These are phyloP conservation scores for Fragum fragum DNA, from an alignment of 2,888 invertebrate genomes.

Conservation along the genomic window DNA sequence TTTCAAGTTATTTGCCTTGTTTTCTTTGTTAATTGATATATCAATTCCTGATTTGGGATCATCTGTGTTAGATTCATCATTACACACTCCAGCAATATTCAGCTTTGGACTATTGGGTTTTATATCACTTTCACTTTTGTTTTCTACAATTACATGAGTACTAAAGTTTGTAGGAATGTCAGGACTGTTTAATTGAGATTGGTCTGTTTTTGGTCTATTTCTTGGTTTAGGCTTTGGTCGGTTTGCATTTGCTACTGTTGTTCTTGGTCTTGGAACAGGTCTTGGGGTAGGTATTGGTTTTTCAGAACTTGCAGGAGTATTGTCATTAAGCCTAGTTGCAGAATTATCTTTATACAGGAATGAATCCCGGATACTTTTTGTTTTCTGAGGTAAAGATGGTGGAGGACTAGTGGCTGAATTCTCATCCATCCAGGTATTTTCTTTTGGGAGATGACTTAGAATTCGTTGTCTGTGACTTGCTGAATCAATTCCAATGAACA, in stretches of 20 bases:
- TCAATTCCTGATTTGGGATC: conserved; percentile 36
- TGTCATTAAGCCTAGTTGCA: neutral
- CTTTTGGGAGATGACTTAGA: conserved; percentile 49
- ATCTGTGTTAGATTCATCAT: conserved; percentile 57
- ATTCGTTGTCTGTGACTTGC: conserved; percentile 50
- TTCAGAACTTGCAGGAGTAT: neutral
- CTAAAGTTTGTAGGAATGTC: neutral
- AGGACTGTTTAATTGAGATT: neutral
- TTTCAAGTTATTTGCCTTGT: neutral
- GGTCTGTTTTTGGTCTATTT: conserved; percentile 13
- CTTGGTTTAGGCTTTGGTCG: conserved; percentile 44
- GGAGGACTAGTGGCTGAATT: conserved; percentile 7
- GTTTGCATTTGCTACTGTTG: conserved; percentile 17
- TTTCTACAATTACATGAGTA: neutral
- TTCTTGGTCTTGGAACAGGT: conserved; percentile 36
- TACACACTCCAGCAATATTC: conserved; percentile 43
- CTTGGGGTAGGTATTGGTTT: conserved; percentile 22
- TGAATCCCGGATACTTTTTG: conserved; percentile 32
- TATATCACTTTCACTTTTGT: neutral
- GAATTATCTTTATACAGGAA: conserved; percentile 27
- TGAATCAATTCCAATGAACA: conserved; percentile 40
- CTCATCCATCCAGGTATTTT: conserved; percentile 30
- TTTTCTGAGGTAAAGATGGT: conserved; percentile 40
- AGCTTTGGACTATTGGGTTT: neutral
- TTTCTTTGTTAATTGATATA: neutral